phyloP scores from a whole-genome alignment of 2,888 invertebrate genomes.

The Ceraclea dissimilis region DNA sequence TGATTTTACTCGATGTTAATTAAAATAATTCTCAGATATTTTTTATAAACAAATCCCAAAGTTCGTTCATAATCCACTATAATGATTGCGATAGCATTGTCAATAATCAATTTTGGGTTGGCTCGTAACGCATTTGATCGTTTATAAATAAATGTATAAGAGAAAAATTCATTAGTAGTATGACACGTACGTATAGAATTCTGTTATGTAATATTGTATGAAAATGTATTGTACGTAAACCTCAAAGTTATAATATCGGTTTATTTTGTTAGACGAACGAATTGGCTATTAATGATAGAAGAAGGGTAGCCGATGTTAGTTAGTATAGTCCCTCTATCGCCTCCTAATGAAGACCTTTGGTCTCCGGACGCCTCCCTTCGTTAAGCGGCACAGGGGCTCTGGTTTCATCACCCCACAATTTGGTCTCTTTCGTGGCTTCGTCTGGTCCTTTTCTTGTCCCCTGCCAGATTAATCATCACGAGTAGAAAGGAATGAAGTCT shows the following conservation, averaged over 20 bases:
- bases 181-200: too few species aligned
- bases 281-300: slow-evolving; percentile 44
- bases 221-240: slow-evolving; percentile 17
- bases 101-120: too few species aligned
- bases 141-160: too few species aligned
- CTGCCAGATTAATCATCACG: neutral
- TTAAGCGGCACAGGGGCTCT: slow-evolving; percentile 36
- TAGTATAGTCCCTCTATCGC: slow-evolving; percentile 5
- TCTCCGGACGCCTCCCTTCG: slow-evolving; percentile 45
- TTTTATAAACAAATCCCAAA: too few species aligned
- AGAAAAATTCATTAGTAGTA: too few species aligned
- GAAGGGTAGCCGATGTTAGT: slow-evolving; percentile 5
- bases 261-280: slow-evolving; percentile 35
- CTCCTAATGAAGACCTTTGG: slow-evolving; percentile 52
- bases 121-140: too few species aligned
- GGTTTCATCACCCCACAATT: neutral
- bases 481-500: neutral
- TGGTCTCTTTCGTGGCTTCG: slow-evolving; percentile 23
- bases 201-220: too few species aligned
- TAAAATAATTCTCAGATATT: too few species aligned
- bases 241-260: slow-evolving; percentile 27
- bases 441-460: slow-evolving; percentile 9
- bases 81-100: too few species aligned
- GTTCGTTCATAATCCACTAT: too few species aligned
- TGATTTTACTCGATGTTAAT: too few species aligned